phyloP scores from a whole-genome alignment of 2,888 invertebrate genomes.

The Oscheius sp. region DNA sequence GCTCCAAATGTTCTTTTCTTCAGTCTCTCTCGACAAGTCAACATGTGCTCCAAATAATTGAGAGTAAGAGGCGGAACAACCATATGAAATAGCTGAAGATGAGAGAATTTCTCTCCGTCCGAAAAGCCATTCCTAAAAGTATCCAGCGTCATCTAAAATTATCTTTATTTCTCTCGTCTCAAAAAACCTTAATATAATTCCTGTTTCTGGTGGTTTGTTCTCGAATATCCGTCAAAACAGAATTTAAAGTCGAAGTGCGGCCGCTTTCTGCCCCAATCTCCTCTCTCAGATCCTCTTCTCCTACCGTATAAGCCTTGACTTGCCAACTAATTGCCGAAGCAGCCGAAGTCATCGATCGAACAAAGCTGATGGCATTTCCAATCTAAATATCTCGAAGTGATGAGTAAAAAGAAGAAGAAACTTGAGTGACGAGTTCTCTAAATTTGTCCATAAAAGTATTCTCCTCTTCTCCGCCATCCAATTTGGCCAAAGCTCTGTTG shows the following conservation, averaged over 20 bases:
- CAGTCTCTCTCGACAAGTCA: conserved; percentile 89
- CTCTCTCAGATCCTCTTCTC: conserved; percentile 24
- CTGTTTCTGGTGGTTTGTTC: conserved; percentile 36
- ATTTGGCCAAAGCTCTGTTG: conserved; percentile 85
- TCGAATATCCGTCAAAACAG: conserved; percentile 28
- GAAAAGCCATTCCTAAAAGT: conserved; percentile 89
- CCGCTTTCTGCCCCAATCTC: conserved; percentile 8
- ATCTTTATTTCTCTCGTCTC: background rate
- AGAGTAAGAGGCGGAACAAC: conserved; percentile 89
- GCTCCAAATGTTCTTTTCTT: conserved; percentile 81
- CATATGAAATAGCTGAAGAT: conserved; percentile 88
- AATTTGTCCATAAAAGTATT: conserved; percentile 91
- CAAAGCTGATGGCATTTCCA: conserved; percentile 90
- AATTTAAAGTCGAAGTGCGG: background rate
- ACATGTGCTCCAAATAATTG: conserved; percentile 91
- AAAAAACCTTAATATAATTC: conserved; percentile 47
- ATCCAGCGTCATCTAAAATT: conserved; percentile 81
- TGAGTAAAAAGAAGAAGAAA: conserved; percentile 76
- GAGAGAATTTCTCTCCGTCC: conserved; percentile 82
- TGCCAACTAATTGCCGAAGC: conserved; percentile 73
- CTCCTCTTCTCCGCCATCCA: conserved; percentile 84
- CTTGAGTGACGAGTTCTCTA: conserved; percentile 88
- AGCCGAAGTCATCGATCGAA: conserved; percentile 87
- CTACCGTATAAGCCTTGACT: conserved; percentile 32
- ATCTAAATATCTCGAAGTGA: conserved; percentile 71